phyloP scores from a whole-genome alignment of 2,797 vertebrate species.

The Clarias fuscus region DNA sequence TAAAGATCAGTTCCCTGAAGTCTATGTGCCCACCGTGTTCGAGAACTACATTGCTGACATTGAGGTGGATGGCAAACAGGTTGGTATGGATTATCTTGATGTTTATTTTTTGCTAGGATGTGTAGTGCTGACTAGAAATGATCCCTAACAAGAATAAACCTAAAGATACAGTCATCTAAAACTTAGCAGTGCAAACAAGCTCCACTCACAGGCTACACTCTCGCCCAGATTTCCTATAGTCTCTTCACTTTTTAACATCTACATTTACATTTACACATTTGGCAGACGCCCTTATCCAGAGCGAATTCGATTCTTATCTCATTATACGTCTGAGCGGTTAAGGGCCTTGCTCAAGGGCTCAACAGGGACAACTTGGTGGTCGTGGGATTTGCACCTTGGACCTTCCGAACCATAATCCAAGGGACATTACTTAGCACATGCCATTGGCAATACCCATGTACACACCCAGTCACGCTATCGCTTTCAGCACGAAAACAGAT shows the following conservation, averaged over 20 bases:
- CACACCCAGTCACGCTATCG: too few relatives aligned
- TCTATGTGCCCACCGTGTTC: conserved; percentile 96
- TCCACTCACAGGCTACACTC: not conserved
- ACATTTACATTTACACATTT: too few relatives aligned
- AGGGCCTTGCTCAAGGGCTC: too few relatives aligned
- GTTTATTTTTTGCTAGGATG: not conserved
- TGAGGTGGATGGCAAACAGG: conserved; percentile 96
- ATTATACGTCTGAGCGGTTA: too few relatives aligned
- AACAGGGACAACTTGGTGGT: too few relatives aligned
- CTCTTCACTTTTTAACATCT: not conserved
- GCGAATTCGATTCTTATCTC: too few relatives aligned
- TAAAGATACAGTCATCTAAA: not conserved
- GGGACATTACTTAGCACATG: too few relatives aligned
- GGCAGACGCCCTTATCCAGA: too few relatives aligned
- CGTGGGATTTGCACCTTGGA: too few relatives aligned
- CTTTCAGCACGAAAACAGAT: too few relatives aligned
- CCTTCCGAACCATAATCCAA: too few relatives aligned
- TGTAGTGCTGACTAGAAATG: not conserved
- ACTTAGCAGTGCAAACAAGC: not conserved
- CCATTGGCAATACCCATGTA: too few relatives aligned
- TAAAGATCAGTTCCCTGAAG: conserved; percentile 98
- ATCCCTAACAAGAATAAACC: not conserved
- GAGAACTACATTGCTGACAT: conserved; percentile 99
- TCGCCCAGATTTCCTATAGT: conserved; percentile 9
- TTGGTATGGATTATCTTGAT: conserved; percentile 61